Conservation (phyloP, 2,113 vertebrate species). For the Cavia aperea region DNA sequence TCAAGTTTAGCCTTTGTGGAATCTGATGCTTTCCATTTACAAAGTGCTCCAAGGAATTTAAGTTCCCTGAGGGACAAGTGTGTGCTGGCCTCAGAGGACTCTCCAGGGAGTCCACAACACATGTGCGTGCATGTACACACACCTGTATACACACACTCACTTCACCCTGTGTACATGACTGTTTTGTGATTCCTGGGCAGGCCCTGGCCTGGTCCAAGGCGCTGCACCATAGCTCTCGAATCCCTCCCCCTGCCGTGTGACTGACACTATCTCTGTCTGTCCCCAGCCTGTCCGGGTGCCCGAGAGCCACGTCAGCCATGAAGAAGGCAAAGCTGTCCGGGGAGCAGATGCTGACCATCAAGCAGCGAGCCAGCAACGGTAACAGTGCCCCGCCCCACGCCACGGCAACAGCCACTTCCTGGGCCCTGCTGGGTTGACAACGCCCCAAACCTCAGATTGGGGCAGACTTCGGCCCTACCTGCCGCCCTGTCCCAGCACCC, state of each 20-base stretch:
- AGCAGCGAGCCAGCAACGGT: slow-evolving; percentile 94
- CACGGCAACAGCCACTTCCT: no score
- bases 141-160: background rate
- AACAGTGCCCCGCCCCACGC: slow-evolving; percentile 63
- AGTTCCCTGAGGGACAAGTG: no score
- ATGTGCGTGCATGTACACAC: fast-evolving
- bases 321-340: slow-evolving; percentile 98
- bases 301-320: slow-evolving; percentile 97
- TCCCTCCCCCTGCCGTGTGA: background rate
- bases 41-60: background rate
- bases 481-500: background rate
- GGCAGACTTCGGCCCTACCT: background rate
- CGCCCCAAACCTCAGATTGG: background rate
- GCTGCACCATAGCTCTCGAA: fast-evolving
- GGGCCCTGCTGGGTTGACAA: no score
- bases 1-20: no score
- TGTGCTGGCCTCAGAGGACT: fast-evolving
- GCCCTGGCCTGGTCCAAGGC: fast-evolving
- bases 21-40: background rate
- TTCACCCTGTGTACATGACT: background rate
- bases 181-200: no score
- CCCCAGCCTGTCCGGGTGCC: slow-evolving; percentile 95
- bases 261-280: slow-evolving; percentile 65
- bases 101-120: background rate
- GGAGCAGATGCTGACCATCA: slow-evolving; percentile 98